Conservation (phyloP, 2,888 invertebrate species). For the Sisyra terminalis region DNA sequence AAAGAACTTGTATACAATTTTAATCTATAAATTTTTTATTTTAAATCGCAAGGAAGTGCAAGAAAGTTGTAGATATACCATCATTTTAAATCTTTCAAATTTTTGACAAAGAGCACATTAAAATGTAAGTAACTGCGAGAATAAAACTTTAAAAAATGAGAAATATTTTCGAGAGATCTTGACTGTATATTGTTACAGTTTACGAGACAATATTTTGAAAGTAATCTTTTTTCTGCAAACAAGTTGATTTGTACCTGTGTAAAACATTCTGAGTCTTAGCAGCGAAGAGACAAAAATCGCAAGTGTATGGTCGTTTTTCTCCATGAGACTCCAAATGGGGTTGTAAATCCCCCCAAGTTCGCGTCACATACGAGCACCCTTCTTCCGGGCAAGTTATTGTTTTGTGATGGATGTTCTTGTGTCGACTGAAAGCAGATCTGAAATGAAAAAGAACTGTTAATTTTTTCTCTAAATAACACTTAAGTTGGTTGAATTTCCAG, state of each 20-base stretch:
- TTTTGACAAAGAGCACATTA: too few relatives aligned
- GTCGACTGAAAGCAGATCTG: slow-evolving; percentile 41
- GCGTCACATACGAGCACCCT: slow-evolving; percentile 37
- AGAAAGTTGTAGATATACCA: too few relatives aligned
- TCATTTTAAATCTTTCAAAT: too few relatives aligned
- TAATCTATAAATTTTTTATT: too few relatives aligned
- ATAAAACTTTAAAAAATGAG: too few relatives aligned
- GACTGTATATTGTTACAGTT: neutral
- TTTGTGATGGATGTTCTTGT: slow-evolving; percentile 35
- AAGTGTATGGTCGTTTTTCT: slow-evolving; percentile 28
- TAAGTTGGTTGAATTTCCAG: too few relatives aligned
- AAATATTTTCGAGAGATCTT: too few relatives aligned
- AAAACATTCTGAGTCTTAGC: slow-evolving; percentile 34
- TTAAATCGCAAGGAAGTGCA: too few relatives aligned
- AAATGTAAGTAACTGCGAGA: too few relatives aligned
- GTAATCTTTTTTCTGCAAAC: slow-evolving; percentile 10
- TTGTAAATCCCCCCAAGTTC: slow-evolving; percentile 35
- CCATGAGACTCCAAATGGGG: slow-evolving; percentile 37
- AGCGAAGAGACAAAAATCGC: slow-evolving; percentile 32
- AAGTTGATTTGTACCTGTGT: slow-evolving; percentile 25
- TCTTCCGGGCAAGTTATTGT: slow-evolving; percentile 34
- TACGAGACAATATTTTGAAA: neutral
- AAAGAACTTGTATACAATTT: too few relatives aligned
- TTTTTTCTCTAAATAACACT: neutral
- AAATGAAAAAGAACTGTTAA: neutral